Evolutionary conservation across 2,113 vertebrate genomes (phyloP).

Genomic region (Pitta sordida): DNA sequence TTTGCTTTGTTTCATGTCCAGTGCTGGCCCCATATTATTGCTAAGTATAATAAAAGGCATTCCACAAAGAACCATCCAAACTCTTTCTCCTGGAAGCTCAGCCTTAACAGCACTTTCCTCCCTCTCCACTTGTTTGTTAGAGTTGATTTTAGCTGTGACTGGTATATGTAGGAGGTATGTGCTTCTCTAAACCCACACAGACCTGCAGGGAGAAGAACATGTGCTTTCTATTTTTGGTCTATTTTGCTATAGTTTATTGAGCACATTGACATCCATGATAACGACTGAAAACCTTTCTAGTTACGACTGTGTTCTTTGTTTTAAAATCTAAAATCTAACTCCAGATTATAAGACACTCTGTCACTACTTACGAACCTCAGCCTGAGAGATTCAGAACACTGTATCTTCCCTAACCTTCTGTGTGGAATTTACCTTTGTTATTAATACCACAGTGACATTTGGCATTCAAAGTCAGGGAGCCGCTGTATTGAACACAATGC

Average conservation of each 20-base stretch:
- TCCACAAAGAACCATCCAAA: not conserved
- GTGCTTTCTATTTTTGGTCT: slow-evolving; percentile 3
- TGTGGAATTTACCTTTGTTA: not conserved
- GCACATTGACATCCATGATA: not conserved
- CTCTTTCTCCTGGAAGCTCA: not conserved
- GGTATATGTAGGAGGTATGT: not conserved
- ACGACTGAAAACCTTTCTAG: not conserved
- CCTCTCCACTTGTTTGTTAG: not conserved
- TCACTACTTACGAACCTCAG: not conserved
- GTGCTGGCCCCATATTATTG: not conserved
- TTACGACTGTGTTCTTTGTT: not conserved
- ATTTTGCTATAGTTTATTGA: not conserved
- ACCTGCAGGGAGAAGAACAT: not conserved
- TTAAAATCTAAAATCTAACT: not conserved
- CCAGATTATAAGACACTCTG: not conserved
- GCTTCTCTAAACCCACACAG: not conserved
- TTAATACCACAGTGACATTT: not conserved
- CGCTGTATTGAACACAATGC: not conserved
- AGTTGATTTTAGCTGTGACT: not conserved
- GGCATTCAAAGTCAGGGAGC: not conserved
- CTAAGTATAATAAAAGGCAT: not conserved
- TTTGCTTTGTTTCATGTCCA: not conserved
- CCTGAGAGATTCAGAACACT: not conserved
- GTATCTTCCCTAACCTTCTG: not conserved
- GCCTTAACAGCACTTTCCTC: not conserved